Evolutionary conservation across 2,797 vertebrate species (phyloP).

Genomic region (Antrozous pallidus): DNA sequence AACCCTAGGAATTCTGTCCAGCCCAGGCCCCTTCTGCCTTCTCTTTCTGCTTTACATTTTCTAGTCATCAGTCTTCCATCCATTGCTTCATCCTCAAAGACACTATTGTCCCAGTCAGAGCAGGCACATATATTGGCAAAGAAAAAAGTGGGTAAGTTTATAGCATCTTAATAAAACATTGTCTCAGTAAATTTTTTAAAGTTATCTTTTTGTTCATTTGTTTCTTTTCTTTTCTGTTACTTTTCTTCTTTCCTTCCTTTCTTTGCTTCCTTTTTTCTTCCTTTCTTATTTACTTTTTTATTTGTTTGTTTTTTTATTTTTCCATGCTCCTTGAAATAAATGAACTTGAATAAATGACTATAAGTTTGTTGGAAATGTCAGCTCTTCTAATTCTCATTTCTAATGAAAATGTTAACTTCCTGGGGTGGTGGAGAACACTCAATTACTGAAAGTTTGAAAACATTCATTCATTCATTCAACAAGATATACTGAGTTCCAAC

Average conservation of each 20-base stretch:
- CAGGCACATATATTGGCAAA: background rate
- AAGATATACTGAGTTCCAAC: background rate
- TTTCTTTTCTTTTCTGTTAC: background rate
- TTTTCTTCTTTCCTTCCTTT: background rate
- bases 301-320: background rate
- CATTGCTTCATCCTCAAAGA: background rate
- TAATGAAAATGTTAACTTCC: background rate
- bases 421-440: background rate
- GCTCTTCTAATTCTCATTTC: background rate
- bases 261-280: background rate
- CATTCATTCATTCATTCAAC: background rate
- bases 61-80: background rate
- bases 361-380: background rate
- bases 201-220: background rate
- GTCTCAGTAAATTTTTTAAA: background rate
- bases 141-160: background rate
- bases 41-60: background rate
- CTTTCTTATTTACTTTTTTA: background rate
- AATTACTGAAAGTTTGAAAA: background rate
- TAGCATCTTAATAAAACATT: background rate
- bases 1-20: background rate
- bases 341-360: background rate
- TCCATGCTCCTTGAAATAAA: background rate
- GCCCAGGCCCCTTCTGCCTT: background rate
- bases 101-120: background rate